Percentiles rank a stretch among this genome's conserved stretches.
phyloP scores from a whole-genome alignment of 2,888 invertebrate species.

The Esperia sulphurella region DNA sequence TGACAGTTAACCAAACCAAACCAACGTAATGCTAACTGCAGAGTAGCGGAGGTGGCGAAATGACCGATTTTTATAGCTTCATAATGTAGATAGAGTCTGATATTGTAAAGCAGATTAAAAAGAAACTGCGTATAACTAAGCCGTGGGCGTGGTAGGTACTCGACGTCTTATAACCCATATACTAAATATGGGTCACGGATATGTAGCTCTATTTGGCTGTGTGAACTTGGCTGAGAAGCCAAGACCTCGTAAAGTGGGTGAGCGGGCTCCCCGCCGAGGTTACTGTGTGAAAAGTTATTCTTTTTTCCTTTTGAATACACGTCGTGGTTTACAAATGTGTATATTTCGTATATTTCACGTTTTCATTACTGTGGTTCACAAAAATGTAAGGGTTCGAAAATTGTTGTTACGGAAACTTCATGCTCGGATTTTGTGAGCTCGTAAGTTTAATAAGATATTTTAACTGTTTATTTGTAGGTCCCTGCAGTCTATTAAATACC shows the following conservation, averaged over 20 bases:
- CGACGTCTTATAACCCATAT: constrained; percentile 25
- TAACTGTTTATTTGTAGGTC: too few species aligned
- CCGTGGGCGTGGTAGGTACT: constrained; percentile 4
- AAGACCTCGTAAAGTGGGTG: constrained; percentile 24
- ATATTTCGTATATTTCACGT: constrained; percentile 2
- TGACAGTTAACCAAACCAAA: too few species aligned
- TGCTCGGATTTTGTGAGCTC: not conserved
- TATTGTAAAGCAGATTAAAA: too few species aligned
- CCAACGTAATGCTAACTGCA: too few species aligned
- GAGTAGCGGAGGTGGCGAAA: not conserved
- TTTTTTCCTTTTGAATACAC: constrained; percentile 12
- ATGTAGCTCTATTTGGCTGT: constrained; percentile 50
- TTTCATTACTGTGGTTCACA: constrained; percentile 12
- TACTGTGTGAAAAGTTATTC: constrained; percentile 9
- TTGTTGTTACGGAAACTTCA: not conserved
- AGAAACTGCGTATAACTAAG: not conserved
- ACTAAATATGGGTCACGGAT: constrained; percentile 47
- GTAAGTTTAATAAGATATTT: not conserved
- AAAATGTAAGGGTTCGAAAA: constrained; percentile 1
- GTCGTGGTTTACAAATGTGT: constrained; percentile 4
- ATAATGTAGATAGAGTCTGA: not conserved
- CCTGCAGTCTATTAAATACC: too few species aligned
- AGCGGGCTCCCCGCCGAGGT: constrained; percentile 10
- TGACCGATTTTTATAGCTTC: not conserved
- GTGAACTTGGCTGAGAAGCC: constrained; percentile 41